These are phyloP conservation scores for Tokudaia tokunoshimensis DNA, from an alignment of 2,797 vertebrate species.

Conservation along the genomic window DNA sequence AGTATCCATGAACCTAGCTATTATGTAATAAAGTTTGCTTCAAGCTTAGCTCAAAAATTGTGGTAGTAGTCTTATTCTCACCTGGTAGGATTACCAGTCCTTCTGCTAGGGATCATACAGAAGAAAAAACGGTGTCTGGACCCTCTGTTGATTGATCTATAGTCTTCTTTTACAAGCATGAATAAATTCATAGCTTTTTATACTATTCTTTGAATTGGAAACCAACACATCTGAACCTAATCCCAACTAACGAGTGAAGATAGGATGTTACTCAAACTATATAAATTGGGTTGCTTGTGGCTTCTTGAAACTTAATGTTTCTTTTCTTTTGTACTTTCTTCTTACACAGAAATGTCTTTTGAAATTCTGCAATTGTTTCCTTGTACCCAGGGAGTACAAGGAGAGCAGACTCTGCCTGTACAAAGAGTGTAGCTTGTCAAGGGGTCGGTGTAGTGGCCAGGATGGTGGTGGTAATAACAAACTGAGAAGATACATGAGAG, in stretches of 20 bases:
- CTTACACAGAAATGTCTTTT: conserved; percentile 28
- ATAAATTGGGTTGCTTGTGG: not conserved
- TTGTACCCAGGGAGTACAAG: not conserved
- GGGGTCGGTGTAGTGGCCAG: not conserved
- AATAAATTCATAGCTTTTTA: conserved; percentile 30
- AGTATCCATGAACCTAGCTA: not conserved
- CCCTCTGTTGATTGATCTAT: not conserved
- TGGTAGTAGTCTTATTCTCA: not conserved
- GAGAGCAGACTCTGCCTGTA: not conserved
- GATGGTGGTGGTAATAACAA: not conserved
- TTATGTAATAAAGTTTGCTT: not conserved
- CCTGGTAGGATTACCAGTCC: not conserved
- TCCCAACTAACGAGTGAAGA: conserved; percentile 10
- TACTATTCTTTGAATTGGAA: conserved; percentile 12
- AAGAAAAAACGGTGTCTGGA: not conserved
- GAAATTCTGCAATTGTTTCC: conserved; percentile 28
- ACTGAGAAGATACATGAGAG: not conserved
- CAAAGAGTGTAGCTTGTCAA: not conserved
- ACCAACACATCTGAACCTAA: conserved; percentile 17
- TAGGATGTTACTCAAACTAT: not conserved
- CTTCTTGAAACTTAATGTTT: conserved; percentile 14
- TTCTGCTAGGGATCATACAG: not conserved
- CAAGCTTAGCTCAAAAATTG: not conserved
- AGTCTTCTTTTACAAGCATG: not conserved
- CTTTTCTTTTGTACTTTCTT: conserved; percentile 53